Evolutionary conservation across 2,797 vertebrate species (phyloP).

Genomic region (Mareca penelope): DNA sequence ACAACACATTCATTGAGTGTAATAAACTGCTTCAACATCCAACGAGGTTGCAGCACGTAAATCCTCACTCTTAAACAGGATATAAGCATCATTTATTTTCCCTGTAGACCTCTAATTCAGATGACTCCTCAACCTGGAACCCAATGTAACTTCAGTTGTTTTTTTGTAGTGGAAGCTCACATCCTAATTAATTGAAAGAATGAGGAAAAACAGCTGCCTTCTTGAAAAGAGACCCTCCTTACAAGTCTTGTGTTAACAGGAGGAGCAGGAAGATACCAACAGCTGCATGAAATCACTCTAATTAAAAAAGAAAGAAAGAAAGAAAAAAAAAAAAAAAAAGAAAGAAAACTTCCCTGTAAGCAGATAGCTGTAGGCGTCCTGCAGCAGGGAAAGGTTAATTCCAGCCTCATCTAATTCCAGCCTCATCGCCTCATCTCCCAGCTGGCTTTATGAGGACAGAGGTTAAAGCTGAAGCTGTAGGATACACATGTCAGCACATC

Average conservation of each 20-base stretch:
- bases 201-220: conserved; percentile 66
- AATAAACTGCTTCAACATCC: not conserved
- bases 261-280: conserved; percentile 51
- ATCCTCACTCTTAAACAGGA: not conserved
- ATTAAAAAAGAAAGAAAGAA: conserved; percentile 66
- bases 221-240: conserved; percentile 35
- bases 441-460: not conserved
- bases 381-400: conserved; percentile 33
- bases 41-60: not conserved
- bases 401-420: not conserved
- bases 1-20: fast-evolving
- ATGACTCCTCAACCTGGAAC: not conserved
- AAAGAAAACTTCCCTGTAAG: conserved; percentile 1
- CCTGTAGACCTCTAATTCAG: not conserved
- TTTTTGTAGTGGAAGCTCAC: not conserved
- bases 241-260: conserved; percentile 29
- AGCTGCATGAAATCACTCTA: conserved; percentile 72
- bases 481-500: not conserved
- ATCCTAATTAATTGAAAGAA: conserved; percentile 15
- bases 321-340: not conserved
- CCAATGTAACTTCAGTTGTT: not conserved
- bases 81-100: not conserved
- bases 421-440: not conserved
- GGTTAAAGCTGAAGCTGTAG: conserved; percentile 44
- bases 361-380: conserved; percentile 25